These are phyloP conservation scores for Platycercus adscitus DNA, from an alignment of 2,113 vertebrate species.

Conservation along the genomic window DNA sequence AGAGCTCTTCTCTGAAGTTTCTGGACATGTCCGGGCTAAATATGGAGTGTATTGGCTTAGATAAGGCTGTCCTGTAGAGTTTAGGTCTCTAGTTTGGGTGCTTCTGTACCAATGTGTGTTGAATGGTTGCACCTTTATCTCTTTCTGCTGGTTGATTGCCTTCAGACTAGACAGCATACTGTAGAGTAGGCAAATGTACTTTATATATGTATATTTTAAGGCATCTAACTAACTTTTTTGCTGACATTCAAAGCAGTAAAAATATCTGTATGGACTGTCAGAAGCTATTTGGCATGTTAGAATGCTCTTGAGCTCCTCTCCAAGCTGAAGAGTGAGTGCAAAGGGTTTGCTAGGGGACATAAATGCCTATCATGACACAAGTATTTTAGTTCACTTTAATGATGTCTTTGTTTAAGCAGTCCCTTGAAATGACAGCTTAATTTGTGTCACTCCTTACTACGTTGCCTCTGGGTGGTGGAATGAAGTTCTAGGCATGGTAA, in stretches of 20 bases:
- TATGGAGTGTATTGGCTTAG: neutral
- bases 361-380: neutral
- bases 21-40: neutral
- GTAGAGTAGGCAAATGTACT: neutral
- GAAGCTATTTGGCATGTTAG: neutral
- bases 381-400: neutral
- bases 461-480: neutral
- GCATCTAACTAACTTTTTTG: neutral
- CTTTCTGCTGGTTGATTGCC: neutral
- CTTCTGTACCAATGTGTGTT: neutral
- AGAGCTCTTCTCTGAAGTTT: neutral
- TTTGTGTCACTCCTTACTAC: neutral
- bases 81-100: neutral
- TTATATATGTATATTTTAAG: neutral
- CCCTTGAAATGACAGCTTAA: neutral
- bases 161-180: neutral
- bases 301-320: neutral
- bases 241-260: neutral
- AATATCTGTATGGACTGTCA: neutral
- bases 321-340: neutral
- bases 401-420: neutral
- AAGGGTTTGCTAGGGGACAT: neutral
- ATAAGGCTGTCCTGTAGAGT: neutral
- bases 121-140: neutral
- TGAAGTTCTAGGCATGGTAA: neutral